Evolutionary conservation across 2,797 vertebrate genomes (phyloP), one percentile per base, ranked within the genome.

Genomic region (Petrocephalus schoutedeni): DNA sequence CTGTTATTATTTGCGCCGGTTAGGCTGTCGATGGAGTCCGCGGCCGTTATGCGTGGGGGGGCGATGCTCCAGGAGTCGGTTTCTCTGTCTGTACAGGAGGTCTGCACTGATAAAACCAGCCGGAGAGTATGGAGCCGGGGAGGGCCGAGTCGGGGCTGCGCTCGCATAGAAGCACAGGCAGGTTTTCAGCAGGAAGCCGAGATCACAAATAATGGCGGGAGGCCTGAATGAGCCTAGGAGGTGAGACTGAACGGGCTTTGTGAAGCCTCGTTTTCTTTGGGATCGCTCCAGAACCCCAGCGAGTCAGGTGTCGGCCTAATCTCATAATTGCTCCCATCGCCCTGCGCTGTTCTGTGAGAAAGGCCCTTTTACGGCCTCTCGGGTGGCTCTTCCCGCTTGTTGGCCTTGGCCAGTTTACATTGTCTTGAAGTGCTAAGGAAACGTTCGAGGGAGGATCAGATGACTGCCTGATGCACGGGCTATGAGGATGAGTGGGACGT

Each of bases 251-350:
- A 91, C 93, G 91, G 95, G 92, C 92, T 95, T 91, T 96, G 93
- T 96, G 93, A 93, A 95, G 97, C 95, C 93, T 95, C 90, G 4
- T 32, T 67, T 94, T 96, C 92, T 95, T 91, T 94, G 93, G 92
- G 91, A 92, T 93, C 92, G 90, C 91, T 96, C 93, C 95, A 96
- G 96, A 95, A 92, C 93, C 93, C 89, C 94, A 93, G 95, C 94
- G 91, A 92, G 93, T 64, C 96, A 93, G 94, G 93, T 93, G 93
- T 95, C 91, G 91, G 94, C 92, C 95, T 97, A 97, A 97, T 97
- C 97, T 97, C 94, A 95, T 97, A 96, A 97, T 97, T 96, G 95
- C 94, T 93, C 91, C 94, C 93, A 95, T 94, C 94, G 93, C 94
- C 94, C 95, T 93, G 93, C 89, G 54, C 96, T 96, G 93, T 97